These are phyloP conservation scores for Malacoraja senta DNA, from an alignment of 2,797 vertebrate species.

Conservation along the genomic window DNA sequence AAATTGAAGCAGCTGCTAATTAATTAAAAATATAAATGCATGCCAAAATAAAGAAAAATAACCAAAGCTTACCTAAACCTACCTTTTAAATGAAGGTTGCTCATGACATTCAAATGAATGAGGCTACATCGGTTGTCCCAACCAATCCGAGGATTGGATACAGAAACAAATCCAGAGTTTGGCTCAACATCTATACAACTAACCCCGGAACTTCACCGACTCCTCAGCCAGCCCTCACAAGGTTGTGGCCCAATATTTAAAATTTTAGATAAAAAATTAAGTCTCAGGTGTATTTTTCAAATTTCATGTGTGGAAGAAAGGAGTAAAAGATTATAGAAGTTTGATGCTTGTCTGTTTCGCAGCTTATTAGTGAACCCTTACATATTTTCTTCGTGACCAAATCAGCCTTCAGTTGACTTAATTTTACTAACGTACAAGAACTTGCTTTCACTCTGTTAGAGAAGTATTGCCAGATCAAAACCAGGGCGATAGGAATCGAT, in stretches of 20 bases:
- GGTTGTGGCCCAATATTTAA: not conserved
- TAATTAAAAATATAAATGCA: too few species aligned
- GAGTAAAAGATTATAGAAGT: not conserved
- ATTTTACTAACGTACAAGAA: not conserved
- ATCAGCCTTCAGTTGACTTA: not conserved
- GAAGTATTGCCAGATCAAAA: not conserved
- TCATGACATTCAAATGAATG: too few species aligned
- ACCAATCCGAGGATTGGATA: too few species aligned
- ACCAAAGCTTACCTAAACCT: too few species aligned
- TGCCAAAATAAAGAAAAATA: too few species aligned
- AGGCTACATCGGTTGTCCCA: too few species aligned
- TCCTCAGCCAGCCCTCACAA: too few species aligned
- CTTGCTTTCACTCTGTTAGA: not conserved
- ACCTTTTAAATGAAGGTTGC: too few species aligned
- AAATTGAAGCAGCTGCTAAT: too few species aligned
- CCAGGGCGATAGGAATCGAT: not conserved
- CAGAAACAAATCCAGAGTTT: too few species aligned
- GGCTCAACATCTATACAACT: too few species aligned
- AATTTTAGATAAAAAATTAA: not conserved
- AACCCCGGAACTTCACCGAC: too few species aligned
- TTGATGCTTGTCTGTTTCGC: not conserved
- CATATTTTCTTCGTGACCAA: not conserved
- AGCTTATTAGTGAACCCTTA: not conserved
- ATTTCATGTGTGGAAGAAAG: not conserved
- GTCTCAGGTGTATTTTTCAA: not conserved